phyloP scores from a whole-genome alignment of 1,140 invertebrate species.

The Bathynomus jamesi region DNA sequence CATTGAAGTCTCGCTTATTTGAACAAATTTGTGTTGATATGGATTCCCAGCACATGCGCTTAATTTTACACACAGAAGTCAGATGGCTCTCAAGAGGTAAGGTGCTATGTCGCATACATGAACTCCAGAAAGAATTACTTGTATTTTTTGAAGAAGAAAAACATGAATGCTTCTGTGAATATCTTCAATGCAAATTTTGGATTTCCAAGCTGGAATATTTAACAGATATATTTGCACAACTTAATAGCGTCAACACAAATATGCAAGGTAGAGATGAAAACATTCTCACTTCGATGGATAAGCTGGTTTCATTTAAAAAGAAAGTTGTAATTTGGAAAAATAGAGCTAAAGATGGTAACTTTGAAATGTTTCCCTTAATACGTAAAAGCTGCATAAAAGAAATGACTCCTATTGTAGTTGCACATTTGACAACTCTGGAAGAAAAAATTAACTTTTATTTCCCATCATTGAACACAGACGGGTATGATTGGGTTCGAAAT shows the following conservation, averaged over 20 bases:
- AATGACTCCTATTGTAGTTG: slow-evolving; percentile 1
- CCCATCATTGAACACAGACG: background rate
- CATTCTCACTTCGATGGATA: slow-evolving; percentile 15
- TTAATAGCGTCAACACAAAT: slow-evolving; percentile 1
- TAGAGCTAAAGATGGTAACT: background rate
- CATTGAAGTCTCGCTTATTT: slow-evolving; percentile 8
- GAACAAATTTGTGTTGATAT: slow-evolving; percentile 15
- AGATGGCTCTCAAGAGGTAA: slow-evolving; percentile 13
- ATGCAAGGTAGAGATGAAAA: slow-evolving; percentile 14
- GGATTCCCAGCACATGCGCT: slow-evolving; percentile 6
- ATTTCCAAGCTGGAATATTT: slow-evolving; percentile 4
- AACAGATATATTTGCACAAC: slow-evolving; percentile 14
- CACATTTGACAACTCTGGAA: slow-evolving; percentile 4
- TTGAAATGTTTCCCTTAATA: slow-evolving; percentile 4
- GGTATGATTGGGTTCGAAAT: background rate
- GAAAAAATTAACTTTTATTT: slow-evolving; percentile 6
- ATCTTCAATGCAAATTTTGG: slow-evolving; percentile 4
- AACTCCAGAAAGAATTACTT: slow-evolving; percentile 9
- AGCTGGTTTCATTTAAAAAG: slow-evolving; percentile 4
- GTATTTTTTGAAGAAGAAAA: slow-evolving; percentile 5
- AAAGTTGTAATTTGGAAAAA: slow-evolving; percentile 12
- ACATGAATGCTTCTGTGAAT: background rate
- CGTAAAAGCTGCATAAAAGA: slow-evolving; percentile 1
- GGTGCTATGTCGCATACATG: slow-evolving; percentile 4
- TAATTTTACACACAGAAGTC: slow-evolving; percentile 14